Base-by-base conservation (phyloP, 2,888 invertebrate species). In the Theodoxus fluviatilis region DNA sequence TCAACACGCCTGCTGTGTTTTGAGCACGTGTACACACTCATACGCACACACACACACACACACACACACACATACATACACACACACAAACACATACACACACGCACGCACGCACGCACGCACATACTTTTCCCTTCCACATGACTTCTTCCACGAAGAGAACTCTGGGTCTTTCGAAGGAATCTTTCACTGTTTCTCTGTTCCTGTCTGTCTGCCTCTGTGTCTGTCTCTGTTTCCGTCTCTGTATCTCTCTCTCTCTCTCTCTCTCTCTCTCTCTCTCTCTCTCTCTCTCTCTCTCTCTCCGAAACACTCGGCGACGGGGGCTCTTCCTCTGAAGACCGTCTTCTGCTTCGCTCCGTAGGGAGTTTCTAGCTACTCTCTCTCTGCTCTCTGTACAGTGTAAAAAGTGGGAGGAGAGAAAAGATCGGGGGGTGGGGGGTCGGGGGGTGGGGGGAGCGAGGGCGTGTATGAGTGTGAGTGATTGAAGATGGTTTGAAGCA, bases 281-380 rank as follows among this genome's bases (percentile, higher is more conserved):
- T 57, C 37, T 57, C 65, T 43, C 65, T 65, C 47, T 65, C 65
- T 65, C 64, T 43, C 65, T 3, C 43, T 43, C 31, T 43, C 47
- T 43, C 25, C 18, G 52, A 52, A 25, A 52, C 22, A n/a, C 57
- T 57, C 28, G 31, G n/a, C n/a, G n/a, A n/a, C n/a, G n/a, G n/a
- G n/a, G n/a, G n/a, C n/a, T n/a, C n/a, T n/a, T n/a, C n/a, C n/a
- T n/a, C n/a, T n/a, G n/a, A n/a, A n/a, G n/a, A n/a, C n/a, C n/a
- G n/a, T n/a, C n/a, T n/a, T n/a, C n/a, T n/a, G n/a, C n/a, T n/a
- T n/a, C n/a, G n/a, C n/a, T n/a, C n/a, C n/a, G n/a, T n/a, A n/a
- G n/a, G n/a, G n/a, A n/a, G n/a, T n/a, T n/a, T n/a, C n/a, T n/a
- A n/a, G n/a, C n/a, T n/a, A n/a, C n/a, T n/a, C n/a, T n/a, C n/a